These are phyloP conservation scores for Falco naumanni DNA, from an alignment of 2,797 vertebrate species.

Conservation along the genomic window DNA sequence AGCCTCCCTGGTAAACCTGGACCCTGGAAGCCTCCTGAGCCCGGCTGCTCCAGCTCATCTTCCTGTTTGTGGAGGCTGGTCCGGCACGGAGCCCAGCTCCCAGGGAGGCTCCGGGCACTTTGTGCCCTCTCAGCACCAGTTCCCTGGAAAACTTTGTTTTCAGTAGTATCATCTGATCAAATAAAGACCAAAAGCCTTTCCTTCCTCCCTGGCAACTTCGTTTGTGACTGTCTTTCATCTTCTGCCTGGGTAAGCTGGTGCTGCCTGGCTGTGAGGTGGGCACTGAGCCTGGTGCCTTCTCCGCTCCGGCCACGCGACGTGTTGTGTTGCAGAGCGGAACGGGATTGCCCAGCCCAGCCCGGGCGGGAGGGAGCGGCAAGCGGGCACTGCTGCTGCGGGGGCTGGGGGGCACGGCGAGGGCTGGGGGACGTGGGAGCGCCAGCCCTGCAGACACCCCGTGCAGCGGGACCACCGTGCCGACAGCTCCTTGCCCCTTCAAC, in stretches of 20 bases:
- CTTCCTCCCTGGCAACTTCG: not conserved
- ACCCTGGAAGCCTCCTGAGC: not conserved
- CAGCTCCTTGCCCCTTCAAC: not conserved
- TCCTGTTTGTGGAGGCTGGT: not conserved
- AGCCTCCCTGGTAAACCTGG: not conserved
- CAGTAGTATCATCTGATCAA: not conserved
- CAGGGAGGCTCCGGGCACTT: not conserved
- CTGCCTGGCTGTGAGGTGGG: fast-evolving
- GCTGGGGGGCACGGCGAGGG: fast-evolving
- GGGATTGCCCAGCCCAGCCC: not conserved
- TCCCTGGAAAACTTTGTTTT: not conserved
- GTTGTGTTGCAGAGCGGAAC: fast-evolving
- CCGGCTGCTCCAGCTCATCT: not conserved
- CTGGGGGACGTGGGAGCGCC: fast-evolving
- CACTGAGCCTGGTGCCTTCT: fast-evolving
- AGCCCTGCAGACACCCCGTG: not conserved
- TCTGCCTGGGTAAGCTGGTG: not conserved
- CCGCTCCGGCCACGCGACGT: fast-evolving
- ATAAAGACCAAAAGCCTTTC: not conserved
- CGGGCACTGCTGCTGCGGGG: fast-evolving
- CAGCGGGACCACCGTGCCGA: not conserved
- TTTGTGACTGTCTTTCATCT: not conserved
- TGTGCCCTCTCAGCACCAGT: not conserved
- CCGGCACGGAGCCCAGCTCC: not conserved
- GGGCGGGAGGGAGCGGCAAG: fast-evolving